Evolutionary conservation across 2,113 vertebrate genomes (phyloP), one percentile per base, ranked within the genome.

Genomic region (Psilopsiagon aymara): DNA sequence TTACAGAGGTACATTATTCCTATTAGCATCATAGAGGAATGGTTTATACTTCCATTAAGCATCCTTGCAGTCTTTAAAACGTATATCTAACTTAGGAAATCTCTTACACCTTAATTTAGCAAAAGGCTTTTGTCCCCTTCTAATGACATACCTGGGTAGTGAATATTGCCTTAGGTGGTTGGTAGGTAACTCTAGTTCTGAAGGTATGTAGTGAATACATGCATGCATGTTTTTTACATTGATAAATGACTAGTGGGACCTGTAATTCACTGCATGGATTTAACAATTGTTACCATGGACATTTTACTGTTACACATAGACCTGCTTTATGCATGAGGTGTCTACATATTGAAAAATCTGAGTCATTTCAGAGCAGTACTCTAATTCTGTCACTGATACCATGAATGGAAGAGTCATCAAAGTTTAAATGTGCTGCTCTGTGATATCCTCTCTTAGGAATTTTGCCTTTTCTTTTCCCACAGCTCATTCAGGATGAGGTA

Each of bases 401-500:
- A 2, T 8, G 3, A 93, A 17, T 29, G 1, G 11, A 41, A 91
- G 69, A 16, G 27, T 37, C 23, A 28, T 82, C 35, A 17, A 33
- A 43, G 28, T 1, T 13, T 2, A 46, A 6, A 1, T 0, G 23
- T n/a, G 88, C 11, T n/a, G 88, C 11, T 29, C 29, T 17, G 8
- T 60, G 44, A 60, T 46, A 16, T 9, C 7, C 18, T 43, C 77
- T 88, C 21, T 64, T 1, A 15, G 78, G 59, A 68, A 1, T 21
- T 62, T 41, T 90, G 39, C 89, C 47, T 81, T 57, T 81, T 35
- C 5, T 86, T 74, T 70, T 12, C 82, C 97, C 92, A 7, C 94
- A 99, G 99, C 97, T 98, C 94, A 99, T 99, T 97, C 99, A 99
- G 96, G 98, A 99, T 98, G 99, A 99, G 97, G 98, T 99, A 59